Evolutionary conservation across 2,113 vertebrate genomes (phyloP).

Genomic region (Galemys pyrenaicus): DNA sequence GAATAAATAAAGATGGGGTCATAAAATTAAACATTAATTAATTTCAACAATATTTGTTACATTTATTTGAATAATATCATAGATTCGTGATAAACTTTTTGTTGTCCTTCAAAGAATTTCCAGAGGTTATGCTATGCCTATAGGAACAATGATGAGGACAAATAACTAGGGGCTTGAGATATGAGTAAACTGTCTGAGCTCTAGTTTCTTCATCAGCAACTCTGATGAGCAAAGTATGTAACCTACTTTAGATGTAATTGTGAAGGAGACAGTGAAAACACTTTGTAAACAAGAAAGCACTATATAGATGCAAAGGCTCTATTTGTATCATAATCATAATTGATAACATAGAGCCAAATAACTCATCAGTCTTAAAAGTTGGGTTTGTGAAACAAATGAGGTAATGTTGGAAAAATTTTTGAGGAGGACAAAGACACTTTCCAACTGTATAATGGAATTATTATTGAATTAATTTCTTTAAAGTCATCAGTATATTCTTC

Average conservation of each 20-base stretch:
- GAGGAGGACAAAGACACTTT: not conserved
- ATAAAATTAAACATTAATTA: not conserved
- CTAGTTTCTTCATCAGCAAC: not conserved
- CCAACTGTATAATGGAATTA: not conserved
- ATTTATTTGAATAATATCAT: too few species aligned
- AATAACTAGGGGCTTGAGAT: not conserved
- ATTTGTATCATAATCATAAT: not conserved
- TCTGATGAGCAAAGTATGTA: not conserved
- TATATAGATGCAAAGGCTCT: too few species aligned
- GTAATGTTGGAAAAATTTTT: not conserved
- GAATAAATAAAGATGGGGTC: not conserved
- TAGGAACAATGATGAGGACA: not conserved
- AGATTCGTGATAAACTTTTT: not conserved
- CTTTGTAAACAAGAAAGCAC: not conserved
- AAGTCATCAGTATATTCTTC: not conserved
- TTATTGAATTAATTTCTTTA: slow-evolving; percentile 27
- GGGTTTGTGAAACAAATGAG: not conserved
- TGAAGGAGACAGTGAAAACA: not conserved
- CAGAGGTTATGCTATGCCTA: not conserved
- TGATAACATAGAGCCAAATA: not conserved
- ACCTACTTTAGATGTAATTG: not conserved
- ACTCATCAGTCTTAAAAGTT: not conserved
- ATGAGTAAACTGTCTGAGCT: not conserved
- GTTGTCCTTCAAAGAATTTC: not conserved
- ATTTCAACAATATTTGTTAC: too few species aligned